Evolutionary conservation across 2,888 invertebrate genomes (phyloP).

Genomic region (Horisme vitalbata): DNA sequence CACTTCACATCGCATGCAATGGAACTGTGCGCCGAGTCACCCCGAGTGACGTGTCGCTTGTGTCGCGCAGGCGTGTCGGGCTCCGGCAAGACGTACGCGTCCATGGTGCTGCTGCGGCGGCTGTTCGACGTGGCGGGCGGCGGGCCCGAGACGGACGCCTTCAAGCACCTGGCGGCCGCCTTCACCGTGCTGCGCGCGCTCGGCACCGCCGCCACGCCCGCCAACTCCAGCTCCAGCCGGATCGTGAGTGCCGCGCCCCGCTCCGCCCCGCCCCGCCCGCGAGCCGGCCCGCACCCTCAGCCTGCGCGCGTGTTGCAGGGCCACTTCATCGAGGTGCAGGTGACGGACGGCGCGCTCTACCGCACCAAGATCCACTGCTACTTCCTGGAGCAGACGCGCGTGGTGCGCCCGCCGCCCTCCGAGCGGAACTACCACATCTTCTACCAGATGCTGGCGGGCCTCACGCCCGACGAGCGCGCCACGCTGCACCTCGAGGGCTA

Average conservation of each 20-base stretch:
- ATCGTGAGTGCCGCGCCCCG: slow-evolving; percentile 84
- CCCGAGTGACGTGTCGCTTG: too few species aligned
- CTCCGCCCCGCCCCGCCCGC: not conserved
- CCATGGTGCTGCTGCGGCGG: slow-evolving; percentile 94
- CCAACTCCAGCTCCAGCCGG: slow-evolving; percentile 96
- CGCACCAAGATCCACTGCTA: slow-evolving; percentile 98
- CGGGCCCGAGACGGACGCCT: slow-evolving; percentile 97
- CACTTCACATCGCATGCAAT: too few species aligned
- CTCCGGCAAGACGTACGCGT: slow-evolving; percentile 96
- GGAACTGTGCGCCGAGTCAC: too few species aligned
- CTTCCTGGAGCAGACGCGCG: slow-evolving; percentile 96
- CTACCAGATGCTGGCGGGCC: slow-evolving; percentile 96
- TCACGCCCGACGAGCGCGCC: slow-evolving; percentile 92
- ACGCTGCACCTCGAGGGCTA: slow-evolving; percentile 94
- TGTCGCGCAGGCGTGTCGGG: slow-evolving; percentile 90
- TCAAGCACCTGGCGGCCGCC: slow-evolving; percentile 97
- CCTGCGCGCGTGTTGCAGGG: slow-evolving; percentile 84
- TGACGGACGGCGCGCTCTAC: slow-evolving; percentile 96
- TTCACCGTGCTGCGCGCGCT: slow-evolving; percentile 96
- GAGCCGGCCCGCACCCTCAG: slow-evolving; percentile 5
- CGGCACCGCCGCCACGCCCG: slow-evolving; percentile 94
- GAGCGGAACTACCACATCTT: slow-evolving; percentile 99
- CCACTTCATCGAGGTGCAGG: slow-evolving; percentile 97
- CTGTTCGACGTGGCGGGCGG: slow-evolving; percentile 97
- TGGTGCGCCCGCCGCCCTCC: slow-evolving; percentile 91